Evolutionary conservation across 2,797 vertebrate species (phyloP), one percentile per base, ranked within the genome.

Genomic region (Sebastes matsubarae): DNA sequence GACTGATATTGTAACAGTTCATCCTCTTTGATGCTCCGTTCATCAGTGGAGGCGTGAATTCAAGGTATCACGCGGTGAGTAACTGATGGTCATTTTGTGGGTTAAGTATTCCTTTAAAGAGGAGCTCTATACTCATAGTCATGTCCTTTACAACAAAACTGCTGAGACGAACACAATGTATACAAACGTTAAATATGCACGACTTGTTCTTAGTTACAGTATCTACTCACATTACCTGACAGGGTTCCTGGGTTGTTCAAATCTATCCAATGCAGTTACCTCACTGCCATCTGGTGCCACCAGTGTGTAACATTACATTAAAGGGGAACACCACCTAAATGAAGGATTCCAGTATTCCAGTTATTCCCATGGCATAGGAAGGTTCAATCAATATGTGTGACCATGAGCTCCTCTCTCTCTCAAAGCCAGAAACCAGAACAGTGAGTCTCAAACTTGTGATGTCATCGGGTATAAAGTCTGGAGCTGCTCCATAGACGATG

Each of bases 281-380:
- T 79, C 78, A 9, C 71, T 68, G 85, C 83, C 82, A 71, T 68
- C 75, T 79, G 66, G 16, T 61, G 61, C 82, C 29, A 13, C 65
- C 30, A 22, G 46, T 1, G 9, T 27, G 72, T 22, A 79, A 60
- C n/a, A n/a, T 29, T 65, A 60, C 42, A 46, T 46, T 46, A 46
- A 46, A 46, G 38, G 42, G 42, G 42, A 46, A 18, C 42, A 46
- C 6, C 42, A 46, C 14, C 42, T 46, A 46, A 46, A 46, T 46
- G 42, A 46, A 46, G 42, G 14, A 16, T 46, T 16, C 13, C 38
- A 42, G 38, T 42, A 16, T 42, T 38, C 36, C 36, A 38, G 5
- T 42, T 42, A 42, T 42, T 42, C 38, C 38, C 13, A 42, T 42
- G 38, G 38, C 38, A 14, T 2, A 42, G 38, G 42, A 46, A 46